phyloP scores from a whole-genome alignment of 2,888 invertebrate genomes.

The Macrophya annulata region DNA sequence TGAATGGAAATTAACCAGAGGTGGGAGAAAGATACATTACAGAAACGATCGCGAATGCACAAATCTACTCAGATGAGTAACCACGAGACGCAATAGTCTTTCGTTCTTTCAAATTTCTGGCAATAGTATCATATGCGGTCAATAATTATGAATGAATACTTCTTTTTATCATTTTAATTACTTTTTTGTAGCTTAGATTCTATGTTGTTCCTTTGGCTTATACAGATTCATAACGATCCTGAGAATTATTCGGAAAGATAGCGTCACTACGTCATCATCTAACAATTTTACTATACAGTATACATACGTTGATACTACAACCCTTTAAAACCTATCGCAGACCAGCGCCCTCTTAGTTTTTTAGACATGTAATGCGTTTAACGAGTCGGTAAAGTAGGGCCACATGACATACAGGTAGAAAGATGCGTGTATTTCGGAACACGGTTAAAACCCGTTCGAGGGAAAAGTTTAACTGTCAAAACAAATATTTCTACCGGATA shows the following conservation, averaged over 20 bases:
- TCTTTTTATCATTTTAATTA: neutral
- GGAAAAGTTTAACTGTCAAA: slow-evolving; percentile 18
- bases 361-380: neutral
- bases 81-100: neutral
- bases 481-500: neutral
- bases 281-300: neutral
- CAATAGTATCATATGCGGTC: neutral
- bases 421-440: slow-evolving; percentile 33
- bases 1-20: slow-evolving; percentile 8
- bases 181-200: neutral
- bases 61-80: slow-evolving; percentile 4
- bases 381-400: neutral
- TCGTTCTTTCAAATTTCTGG: neutral
- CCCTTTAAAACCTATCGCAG: neutral
- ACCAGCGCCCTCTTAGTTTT: neutral
- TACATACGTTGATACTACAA: neutral
- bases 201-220: too few relatives aligned
- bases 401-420: neutral
- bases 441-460: neutral
- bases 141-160: neutral
- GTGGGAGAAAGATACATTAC: neutral
- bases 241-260: slow-evolving; percentile 6
- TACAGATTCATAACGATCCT: too few relatives aligned
- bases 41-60: neutral
- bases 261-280: neutral